phyloP scores from a whole-genome alignment of 2,797 vertebrate species.

The Trachurus trachurus region DNA sequence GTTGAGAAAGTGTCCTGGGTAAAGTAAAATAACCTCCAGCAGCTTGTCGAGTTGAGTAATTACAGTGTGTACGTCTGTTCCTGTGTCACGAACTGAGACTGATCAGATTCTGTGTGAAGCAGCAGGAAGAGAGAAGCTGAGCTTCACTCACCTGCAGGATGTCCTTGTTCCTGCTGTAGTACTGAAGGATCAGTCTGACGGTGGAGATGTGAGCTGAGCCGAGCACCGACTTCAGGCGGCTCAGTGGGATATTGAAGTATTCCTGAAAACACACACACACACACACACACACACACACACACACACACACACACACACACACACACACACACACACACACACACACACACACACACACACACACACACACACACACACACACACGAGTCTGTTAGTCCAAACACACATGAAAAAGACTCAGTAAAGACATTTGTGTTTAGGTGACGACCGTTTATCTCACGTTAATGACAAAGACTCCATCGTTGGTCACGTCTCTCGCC shows the following conservation, averaged over 20 bases:
- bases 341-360: constrained; percentile 14
- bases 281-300: constrained; percentile 12
- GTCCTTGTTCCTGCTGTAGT: constrained; percentile 76
- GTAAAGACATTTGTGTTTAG: background rate
- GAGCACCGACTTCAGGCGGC: constrained; percentile 75
- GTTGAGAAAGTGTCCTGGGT: too few relatives aligned
- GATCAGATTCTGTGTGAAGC: background rate
- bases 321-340: constrained; percentile 8
- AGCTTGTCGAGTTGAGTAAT: too few relatives aligned
- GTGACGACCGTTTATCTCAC: constrained; percentile 56
- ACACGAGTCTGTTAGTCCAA: background rate
- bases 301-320: constrained; percentile 10
- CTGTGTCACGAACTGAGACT: background rate
- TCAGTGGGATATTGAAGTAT: constrained; percentile 82
- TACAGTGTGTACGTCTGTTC: too few relatives aligned
- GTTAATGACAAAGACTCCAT: constrained; percentile 78
- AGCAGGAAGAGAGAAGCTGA: background rate
- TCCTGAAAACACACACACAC: constrained; percentile 72
- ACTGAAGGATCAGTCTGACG: constrained; percentile 81
- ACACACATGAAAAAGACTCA: background rate
- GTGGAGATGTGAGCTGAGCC: constrained; percentile 73
- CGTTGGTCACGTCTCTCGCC: constrained; percentile 67
- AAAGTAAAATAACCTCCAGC: too few relatives aligned
- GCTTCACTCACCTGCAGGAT: constrained; percentile 72
- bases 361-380: constrained; percentile 12